Evolutionary conservation across 2,888 invertebrate genomes (phyloP).

Genomic region (Xestia xanthographa): DNA sequence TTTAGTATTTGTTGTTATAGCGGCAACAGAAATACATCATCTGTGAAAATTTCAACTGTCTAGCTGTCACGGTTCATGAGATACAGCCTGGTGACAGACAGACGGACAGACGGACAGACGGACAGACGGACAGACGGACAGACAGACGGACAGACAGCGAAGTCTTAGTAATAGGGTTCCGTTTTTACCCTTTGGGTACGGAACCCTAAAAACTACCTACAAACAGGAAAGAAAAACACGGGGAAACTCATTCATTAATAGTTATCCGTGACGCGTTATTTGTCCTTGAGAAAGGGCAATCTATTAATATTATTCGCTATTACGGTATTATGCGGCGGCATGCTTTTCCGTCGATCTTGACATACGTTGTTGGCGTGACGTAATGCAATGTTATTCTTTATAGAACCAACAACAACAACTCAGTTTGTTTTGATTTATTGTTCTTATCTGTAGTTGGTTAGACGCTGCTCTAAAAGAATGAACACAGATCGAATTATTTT

Average conservation of each 20-base stretch:
- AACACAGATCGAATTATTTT: neutral
- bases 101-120: too few species aligned
- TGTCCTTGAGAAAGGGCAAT: constrained; percentile 30
- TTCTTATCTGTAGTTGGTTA: neutral
- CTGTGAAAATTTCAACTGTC: too few species aligned
- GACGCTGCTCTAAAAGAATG: neutral
- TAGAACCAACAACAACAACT: neutral
- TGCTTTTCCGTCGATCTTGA: neutral
- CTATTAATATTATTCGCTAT: neutral
- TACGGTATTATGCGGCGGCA: constrained; percentile 4
- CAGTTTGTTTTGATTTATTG: neutral
- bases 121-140: too few species aligned
- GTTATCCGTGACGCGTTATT: constrained; percentile 13
- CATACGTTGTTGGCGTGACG: neutral
- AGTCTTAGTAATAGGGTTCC: too few species aligned
- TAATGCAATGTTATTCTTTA: constrained; percentile 8
- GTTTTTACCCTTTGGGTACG: too few species aligned
- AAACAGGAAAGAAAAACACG: constrained; percentile 8
- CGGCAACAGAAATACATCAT: too few species aligned
- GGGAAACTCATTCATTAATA: constrained; percentile 11
- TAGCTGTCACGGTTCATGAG: too few species aligned
- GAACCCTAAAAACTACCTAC: neutral
- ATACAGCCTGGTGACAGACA: too few species aligned
- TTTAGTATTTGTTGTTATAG: too few species aligned
- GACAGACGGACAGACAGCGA: too few species aligned